A percentile compares a stretch with the other conserved stretches of the same genome.
phyloP scores from a whole-genome alignment of 2,888 invertebrate species.

The Pseudococcus longispinus region DNA sequence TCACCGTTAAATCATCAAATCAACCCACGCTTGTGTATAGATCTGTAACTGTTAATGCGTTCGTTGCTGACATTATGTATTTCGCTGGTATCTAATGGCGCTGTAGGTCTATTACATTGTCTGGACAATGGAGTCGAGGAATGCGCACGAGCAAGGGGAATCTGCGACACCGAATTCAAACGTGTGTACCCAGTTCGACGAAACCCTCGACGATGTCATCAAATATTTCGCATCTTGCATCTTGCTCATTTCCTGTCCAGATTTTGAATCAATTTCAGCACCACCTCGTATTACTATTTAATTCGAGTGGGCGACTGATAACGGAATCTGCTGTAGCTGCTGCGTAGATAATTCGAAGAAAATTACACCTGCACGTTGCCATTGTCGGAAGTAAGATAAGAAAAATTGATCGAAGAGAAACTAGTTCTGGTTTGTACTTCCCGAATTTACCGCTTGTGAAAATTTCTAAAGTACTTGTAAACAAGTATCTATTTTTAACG shows the following conservation, averaged over 20 bases:
- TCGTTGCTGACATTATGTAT: constrained; percentile 30
- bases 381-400: neutral
- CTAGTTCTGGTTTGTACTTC: constrained; percentile 9
- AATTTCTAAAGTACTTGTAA: neutral
- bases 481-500: constrained; percentile 36
- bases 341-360: constrained; percentile 8
- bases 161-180: neutral
- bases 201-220: neutral
- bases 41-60: constrained; percentile 33
- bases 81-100: neutral
- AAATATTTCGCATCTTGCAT: too few relatives aligned
- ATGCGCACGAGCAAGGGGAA: neutral
- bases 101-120: constrained; percentile 11
- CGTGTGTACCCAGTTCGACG: neutral
- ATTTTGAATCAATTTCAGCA: neutral
- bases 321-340: too few relatives aligned
- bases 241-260: neutral
- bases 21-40: constrained; percentile 3
- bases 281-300: neutral
- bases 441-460: neutral
- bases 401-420: neutral
- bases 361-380: neutral
- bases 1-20: constrained; percentile 37
- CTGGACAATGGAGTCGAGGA: neutral
- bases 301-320: neutral